Evolutionary conservation across 2,113 vertebrate genomes (phyloP).

Genomic region (Halichoerus grypus): DNA sequence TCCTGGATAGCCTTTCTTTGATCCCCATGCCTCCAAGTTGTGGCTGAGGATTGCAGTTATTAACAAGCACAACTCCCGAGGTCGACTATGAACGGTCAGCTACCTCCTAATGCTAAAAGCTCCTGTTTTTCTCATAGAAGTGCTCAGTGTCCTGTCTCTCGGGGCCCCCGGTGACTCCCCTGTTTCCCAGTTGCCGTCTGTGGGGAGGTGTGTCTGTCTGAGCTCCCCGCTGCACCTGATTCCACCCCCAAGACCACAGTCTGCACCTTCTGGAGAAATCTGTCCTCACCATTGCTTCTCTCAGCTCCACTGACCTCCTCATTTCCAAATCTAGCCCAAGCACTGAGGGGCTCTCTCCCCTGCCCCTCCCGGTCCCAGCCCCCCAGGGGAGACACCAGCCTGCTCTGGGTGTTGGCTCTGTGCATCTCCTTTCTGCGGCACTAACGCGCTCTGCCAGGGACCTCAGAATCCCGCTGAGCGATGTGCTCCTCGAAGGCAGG

Average conservation of each 20-base stretch:
- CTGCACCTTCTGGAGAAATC: background rate
- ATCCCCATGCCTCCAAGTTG: fast-evolving
- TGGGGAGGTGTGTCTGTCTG: background rate
- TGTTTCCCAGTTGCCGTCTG: fast-evolving
- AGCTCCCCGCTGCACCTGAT: fast-evolving
- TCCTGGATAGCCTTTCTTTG: fast-evolving
- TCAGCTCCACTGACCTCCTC: background rate
- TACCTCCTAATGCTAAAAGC: fast-evolving
- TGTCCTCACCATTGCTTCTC: fast-evolving
- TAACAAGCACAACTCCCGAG: fast-evolving
- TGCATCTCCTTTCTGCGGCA: fast-evolving
- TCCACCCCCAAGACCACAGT: fast-evolving
- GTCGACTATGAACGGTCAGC: fast-evolving
- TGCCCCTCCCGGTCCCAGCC: background rate
- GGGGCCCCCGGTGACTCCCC: fast-evolving
- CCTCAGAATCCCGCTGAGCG: fast-evolving
- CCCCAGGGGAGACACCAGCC: fast-evolving
- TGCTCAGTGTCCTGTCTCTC: fast-evolving
- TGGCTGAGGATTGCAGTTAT: fast-evolving
- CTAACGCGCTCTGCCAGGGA: fast-evolving
- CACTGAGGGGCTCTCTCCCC: fast-evolving
- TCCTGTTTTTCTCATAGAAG: fast-evolving
- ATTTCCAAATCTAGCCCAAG: background rate
- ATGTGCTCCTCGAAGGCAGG: fast-evolving
- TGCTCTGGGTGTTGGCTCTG: fast-evolving